These are phyloP conservation scores for Eupeodes corollae DNA, from an alignment of 1,140 invertebrate genomes.

Conservation along the genomic window DNA sequence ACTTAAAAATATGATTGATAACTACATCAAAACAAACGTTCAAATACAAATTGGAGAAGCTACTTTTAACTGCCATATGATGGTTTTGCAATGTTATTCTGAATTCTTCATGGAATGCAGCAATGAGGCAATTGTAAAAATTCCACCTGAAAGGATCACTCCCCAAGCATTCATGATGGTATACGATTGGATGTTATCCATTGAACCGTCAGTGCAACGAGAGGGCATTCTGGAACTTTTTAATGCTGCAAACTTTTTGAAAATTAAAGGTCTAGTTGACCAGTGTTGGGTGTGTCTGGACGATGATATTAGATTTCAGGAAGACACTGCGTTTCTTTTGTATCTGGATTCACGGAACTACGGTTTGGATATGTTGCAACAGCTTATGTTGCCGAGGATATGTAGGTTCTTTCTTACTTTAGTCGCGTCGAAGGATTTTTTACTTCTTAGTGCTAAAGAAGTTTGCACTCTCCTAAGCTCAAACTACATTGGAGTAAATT, in stretches of 20 bases:
- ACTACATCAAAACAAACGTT: conserved; percentile 20
- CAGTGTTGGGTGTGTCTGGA: conserved; percentile 63
- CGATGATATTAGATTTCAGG: conserved; percentile 52
- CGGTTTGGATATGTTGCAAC: conserved; percentile 6
- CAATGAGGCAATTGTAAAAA: not conserved
- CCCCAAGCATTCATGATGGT: conserved; percentile 51
- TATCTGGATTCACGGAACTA: conserved; percentile 48
- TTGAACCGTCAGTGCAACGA: conserved; percentile 45
- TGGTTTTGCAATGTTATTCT: conserved; percentile 27
- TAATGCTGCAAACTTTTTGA: conserved; percentile 50
- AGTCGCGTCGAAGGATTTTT: conserved; percentile 56
- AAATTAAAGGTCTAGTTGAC: conserved; percentile 56
- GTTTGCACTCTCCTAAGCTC: conserved; percentile 50
- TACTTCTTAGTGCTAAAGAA: conserved; percentile 50
- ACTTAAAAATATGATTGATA: conserved; percentile 22
- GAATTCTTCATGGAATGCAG: conserved; percentile 16
- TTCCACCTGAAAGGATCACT: conserved; percentile 33
- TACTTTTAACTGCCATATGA: conserved; percentile 28
- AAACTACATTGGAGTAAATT: conserved; percentile 54
- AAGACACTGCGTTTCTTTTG: conserved; percentile 56
- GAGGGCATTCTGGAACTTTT: conserved; percentile 59
- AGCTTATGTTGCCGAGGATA: conserved; percentile 59
- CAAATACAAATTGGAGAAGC: conserved; percentile 23
- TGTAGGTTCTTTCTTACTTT: conserved; percentile 58
- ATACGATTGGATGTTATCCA: conserved; percentile 66